These are phyloP conservation scores for Axis porcinus DNA, from an alignment of 2,113 vertebrate species.

Conservation along the genomic window DNA sequence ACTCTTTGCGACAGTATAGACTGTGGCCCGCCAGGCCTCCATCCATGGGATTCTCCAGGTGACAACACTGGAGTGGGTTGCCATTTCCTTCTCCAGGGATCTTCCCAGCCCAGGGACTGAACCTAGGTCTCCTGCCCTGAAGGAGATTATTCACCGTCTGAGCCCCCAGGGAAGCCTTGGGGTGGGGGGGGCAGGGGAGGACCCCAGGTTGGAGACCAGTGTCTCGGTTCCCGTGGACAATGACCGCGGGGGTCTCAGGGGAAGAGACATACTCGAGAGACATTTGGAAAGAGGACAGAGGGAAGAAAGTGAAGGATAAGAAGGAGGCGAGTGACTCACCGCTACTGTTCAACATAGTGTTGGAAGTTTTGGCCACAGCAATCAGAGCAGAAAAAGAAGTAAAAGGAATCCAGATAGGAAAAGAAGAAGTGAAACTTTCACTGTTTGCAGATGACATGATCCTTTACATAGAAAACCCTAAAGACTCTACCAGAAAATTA, in stretches of 20 bases:
- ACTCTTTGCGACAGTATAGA: not conserved
- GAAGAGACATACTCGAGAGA: not conserved
- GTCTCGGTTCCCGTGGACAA: not conserved
- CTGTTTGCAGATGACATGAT: too few relatives aligned
- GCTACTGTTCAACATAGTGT: too few relatives aligned
- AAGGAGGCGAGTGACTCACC: not conserved
- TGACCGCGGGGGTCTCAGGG: too few relatives aligned
- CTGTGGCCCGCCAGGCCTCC: not conserved
- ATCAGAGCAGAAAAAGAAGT: too few relatives aligned
- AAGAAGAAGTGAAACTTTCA: too few relatives aligned
- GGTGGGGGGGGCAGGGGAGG: accelerated
- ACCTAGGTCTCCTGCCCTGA: not conserved
- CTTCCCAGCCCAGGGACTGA: not conserved
- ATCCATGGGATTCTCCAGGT: not conserved
- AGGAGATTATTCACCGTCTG: not conserved
- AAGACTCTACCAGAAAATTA: too few relatives aligned
- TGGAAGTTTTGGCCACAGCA: too few relatives aligned
- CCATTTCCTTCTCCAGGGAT: not conserved
- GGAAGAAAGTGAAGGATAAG: not conserved
- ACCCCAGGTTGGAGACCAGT: not conserved
- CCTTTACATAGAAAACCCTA: too few relatives aligned
- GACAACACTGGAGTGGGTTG: not conserved
- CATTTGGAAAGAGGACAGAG: not conserved
- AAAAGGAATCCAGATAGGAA: too few relatives aligned
- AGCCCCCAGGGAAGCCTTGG: not conserved